These are phyloP conservation scores for Sebastes dallii DNA, from an alignment of 2,797 vertebrate species.

Conservation along the genomic window DNA sequence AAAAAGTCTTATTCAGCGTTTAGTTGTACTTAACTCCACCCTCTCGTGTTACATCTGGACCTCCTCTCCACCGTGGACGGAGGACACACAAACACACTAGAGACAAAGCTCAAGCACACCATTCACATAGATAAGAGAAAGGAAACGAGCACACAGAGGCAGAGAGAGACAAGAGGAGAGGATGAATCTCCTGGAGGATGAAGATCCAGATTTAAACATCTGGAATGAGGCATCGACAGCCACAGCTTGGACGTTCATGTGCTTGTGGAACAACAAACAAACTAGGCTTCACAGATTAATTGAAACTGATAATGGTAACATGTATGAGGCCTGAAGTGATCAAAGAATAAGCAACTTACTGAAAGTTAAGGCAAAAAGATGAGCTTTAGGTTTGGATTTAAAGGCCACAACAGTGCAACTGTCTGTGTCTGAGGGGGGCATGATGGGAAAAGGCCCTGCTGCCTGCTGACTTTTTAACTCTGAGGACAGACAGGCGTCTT, in stretches of 20 bases:
- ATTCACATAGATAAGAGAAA: neutral
- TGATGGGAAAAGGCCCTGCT: neutral
- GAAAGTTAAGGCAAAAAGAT: neutral
- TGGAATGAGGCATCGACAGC: neutral
- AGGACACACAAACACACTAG: neutral
- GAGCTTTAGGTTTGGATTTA: neutral
- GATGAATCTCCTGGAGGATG: neutral
- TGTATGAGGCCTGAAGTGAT: neutral
- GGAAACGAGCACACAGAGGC: neutral
- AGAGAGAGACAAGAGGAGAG: neutral
- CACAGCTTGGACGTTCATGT: neutral
- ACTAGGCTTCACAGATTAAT: neutral
- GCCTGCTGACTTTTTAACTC: neutral
- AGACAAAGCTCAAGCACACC: neutral
- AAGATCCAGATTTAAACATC: neutral
- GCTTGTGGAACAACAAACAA: neutral
- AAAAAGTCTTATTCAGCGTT: no score
- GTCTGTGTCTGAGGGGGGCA: no score
- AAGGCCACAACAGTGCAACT: rapidly evolving
- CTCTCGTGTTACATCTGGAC: no score
- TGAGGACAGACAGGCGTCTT: neutral
- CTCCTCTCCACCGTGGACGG: neutral
- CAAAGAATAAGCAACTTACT: neutral
- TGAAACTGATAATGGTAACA: neutral
- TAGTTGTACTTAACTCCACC: no score